Base-by-base conservation (phyloP, 2,888 invertebrate species). In the Oegoconia quadripuncta region DNA sequence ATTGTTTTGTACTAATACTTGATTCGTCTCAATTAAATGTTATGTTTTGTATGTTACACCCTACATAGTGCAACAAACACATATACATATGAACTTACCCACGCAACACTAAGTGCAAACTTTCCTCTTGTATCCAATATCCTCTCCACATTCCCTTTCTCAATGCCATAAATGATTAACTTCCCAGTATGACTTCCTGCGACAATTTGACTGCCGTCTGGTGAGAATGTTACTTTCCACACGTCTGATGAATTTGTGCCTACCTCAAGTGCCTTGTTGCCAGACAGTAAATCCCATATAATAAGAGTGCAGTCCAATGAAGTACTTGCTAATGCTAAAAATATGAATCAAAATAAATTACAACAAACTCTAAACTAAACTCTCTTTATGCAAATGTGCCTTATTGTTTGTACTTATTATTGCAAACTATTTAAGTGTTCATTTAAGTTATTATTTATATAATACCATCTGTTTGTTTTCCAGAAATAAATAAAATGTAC, bases 161-260 rank as follows among this genome's bases (percentile, higher is more conserved):
- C 95, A 0, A 96, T 93, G 51, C 91, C 92, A 78, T 95, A 98
- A 53, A 97, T 84, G 39, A 95, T 92, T 42, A 99, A 93, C 86
- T 97, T 97, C 5, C 98, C 98, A 5, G 93, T 93, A 68, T 97
- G 95, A 48, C 96, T 95, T 0, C 98, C 98, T 2, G 97, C 94
- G 11, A 97, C 95, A 8, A 99, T 90, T 61, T 91, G 93, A 57
- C 92, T 92, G 43, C 96, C 94, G 67, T 97, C 95, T 0, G 98
- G 97, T 0, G 98, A 97, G 74, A 98, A 98, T 3, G 93, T 93
- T 0, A 98, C 93, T 0, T 96, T 96, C 98, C 98, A 99, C 18
- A 96, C 91, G 81, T 98, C 95, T 0, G 94, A 92, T 0, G 96
- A 95, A 0, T 95, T 95, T 20, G 95, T 94, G 62, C 96, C 93